Percentiles rank a stretch among this genome's conserved stretches.
These are phyloP conservation scores for Caenorhabditis angaria DNA, from an alignment of 2,888 invertebrate genomes.

Conservation along the genomic window DNA sequence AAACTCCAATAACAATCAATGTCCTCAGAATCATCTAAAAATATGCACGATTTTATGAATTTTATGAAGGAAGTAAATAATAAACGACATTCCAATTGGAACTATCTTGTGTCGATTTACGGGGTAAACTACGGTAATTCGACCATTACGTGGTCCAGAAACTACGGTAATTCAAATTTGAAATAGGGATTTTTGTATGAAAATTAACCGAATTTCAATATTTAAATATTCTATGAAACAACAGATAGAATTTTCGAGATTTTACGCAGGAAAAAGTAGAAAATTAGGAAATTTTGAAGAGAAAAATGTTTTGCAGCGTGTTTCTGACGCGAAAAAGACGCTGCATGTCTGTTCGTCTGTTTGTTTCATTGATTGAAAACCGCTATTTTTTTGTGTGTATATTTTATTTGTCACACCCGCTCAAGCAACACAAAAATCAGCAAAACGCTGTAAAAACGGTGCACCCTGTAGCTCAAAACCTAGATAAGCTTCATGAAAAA, in stretches of 20 bases:
- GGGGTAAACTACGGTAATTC: constrained; percentile 40
- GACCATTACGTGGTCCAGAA: constrained; percentile 35
- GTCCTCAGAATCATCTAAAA: constrained; percentile 30
- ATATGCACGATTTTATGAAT: neutral
- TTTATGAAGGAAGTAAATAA: constrained; percentile 14
- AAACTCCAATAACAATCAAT: constrained; percentile 23
- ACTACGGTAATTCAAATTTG: constrained; percentile 29
- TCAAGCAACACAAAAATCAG: too few relatives aligned
- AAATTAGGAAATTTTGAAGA: neutral
- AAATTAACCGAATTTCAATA: neutral
- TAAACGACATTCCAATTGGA: constrained; percentile 11
- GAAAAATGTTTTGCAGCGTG: constrained; percentile 21
- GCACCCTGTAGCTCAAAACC: too few relatives aligned
- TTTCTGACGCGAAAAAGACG: constrained; percentile 22
- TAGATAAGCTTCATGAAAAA: too few relatives aligned
- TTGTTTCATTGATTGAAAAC: neutral
- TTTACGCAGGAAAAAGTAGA: neutral
- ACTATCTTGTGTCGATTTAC: constrained; percentile 33
- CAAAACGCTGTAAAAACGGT: too few relatives aligned
- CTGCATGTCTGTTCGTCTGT: constrained; percentile 9
- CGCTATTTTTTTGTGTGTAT: neutral
- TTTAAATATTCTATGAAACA: too few relatives aligned
- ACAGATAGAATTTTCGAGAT: too few relatives aligned
- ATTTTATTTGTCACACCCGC: constrained; percentile 18
- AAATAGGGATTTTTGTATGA: neutral